These are phyloP conservation scores for Cyanoramphus novaezelandiae DNA, from an alignment of 2,113 vertebrate genomes.

Conservation along the genomic window DNA sequence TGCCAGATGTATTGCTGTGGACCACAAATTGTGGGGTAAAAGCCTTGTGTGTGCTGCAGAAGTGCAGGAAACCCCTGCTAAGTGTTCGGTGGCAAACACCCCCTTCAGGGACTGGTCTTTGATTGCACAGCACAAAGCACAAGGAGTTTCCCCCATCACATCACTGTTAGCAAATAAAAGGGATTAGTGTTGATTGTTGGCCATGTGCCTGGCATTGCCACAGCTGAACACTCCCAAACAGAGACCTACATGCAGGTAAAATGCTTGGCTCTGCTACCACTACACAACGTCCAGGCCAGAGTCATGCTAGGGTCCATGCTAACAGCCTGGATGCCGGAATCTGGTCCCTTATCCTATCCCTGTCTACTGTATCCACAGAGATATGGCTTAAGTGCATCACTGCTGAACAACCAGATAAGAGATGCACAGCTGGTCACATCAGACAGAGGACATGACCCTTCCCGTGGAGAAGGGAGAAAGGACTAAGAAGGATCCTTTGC, in stretches of 20 bases:
- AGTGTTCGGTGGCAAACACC: background rate
- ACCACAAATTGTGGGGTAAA: background rate
- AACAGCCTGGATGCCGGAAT: background rate
- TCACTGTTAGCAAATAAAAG: background rate
- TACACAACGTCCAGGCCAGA: background rate
- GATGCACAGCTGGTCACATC: background rate
- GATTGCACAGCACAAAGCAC: background rate
- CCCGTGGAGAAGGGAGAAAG: rapidly evolving
- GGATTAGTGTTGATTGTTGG: background rate
- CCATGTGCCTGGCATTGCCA: background rate
- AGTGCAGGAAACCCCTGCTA: background rate
- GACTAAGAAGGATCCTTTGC: background rate
- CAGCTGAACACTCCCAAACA: background rate
- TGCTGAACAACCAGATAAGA: background rate
- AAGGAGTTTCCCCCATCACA: background rate
- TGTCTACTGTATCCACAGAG: background rate
- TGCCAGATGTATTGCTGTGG: too few relatives aligned
- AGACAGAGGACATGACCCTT: background rate
- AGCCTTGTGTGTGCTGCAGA: background rate
- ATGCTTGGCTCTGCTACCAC: background rate
- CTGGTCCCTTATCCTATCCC: background rate
- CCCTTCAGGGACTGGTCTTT: background rate
- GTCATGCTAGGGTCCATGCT: background rate
- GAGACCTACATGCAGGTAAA: background rate
- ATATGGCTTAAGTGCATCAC: background rate